These are phyloP conservation scores for Capromys pilorides DNA, from an alignment of 2,797 vertebrate genomes.

Conservation along the genomic window DNA sequence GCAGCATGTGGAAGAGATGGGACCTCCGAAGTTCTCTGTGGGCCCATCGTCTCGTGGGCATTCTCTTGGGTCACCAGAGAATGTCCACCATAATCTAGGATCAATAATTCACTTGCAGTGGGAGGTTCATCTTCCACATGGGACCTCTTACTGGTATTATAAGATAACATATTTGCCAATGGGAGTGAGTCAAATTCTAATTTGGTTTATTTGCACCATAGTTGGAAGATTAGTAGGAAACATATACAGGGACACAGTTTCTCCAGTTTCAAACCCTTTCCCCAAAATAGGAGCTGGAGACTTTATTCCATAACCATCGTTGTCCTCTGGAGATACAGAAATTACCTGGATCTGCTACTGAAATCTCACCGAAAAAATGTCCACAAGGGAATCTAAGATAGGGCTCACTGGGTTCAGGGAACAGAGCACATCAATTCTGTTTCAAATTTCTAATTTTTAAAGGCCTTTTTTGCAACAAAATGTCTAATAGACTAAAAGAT, in stretches of 20 bases:
- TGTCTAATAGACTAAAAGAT: slow-evolving; percentile 42
- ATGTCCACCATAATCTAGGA: neutral
- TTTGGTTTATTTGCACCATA: neutral
- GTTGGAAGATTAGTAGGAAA: neutral
- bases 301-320: neutral
- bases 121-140: neutral
- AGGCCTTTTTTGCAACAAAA: slow-evolving; percentile 29
- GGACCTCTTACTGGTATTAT: neutral
- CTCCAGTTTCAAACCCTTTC: slow-evolving; percentile 38
- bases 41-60: neutral
- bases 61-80: neutral
- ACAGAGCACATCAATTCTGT: neutral
- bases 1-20: neutral
- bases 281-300: neutral
- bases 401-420: neutral
- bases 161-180: neutral
- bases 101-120: neutral
- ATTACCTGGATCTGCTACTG: neutral
- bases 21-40: neutral
- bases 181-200: slow-evolving; percentile 9
- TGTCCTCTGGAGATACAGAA: neutral
- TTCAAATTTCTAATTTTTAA: slow-evolving; percentile 52
- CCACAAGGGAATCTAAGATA: neutral
- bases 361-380: neutral
- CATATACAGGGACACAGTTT: neutral